Evolutionary conservation across 2,888 invertebrate genomes (phyloP).

Genomic region (Cyaniris semiargus): DNA sequence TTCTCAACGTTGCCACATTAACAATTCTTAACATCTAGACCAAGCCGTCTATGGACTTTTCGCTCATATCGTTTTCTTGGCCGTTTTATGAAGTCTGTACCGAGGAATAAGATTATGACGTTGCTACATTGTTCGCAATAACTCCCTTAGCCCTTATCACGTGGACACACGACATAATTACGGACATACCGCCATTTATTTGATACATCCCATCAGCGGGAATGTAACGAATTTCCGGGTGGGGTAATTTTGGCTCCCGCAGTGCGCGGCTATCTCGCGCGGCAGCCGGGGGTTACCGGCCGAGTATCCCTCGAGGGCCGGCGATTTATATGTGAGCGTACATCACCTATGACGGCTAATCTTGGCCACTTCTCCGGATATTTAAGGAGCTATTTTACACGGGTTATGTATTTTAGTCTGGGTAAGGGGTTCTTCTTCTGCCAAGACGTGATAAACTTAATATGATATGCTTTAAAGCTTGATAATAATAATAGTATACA

Average conservation of each 20-base stretch:
- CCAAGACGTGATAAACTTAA: not conserved
- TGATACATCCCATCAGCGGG: not conserved
- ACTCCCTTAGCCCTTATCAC: not conserved
- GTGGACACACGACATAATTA: not conserved
- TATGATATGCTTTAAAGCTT: not conserved
- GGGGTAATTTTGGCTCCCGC: not conserved
- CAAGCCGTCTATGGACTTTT: too few relatives aligned
- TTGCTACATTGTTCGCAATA: not conserved
- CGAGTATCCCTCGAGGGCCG: not conserved
- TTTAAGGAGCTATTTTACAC: constrained; percentile 1
- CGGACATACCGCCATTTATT: not conserved
- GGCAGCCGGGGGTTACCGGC: not conserved
- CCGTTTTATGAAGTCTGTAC: too few relatives aligned
- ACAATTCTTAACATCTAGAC: too few relatives aligned
- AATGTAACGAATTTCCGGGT: constrained; percentile 1
- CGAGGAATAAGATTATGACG: not conserved
- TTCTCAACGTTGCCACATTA: too few relatives aligned
- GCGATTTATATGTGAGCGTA: not conserved
- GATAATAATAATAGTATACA: not conserved
- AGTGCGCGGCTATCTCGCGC: not conserved
- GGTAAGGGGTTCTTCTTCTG: not conserved
- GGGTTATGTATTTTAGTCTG: not conserved
- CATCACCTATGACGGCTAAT: constrained; percentile 21
- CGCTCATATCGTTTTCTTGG: too few relatives aligned
- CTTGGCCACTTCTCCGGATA: not conserved